Evolutionary conservation across 2,113 vertebrate species (phyloP).

Genomic region (Elaphurus davidianus): DNA sequence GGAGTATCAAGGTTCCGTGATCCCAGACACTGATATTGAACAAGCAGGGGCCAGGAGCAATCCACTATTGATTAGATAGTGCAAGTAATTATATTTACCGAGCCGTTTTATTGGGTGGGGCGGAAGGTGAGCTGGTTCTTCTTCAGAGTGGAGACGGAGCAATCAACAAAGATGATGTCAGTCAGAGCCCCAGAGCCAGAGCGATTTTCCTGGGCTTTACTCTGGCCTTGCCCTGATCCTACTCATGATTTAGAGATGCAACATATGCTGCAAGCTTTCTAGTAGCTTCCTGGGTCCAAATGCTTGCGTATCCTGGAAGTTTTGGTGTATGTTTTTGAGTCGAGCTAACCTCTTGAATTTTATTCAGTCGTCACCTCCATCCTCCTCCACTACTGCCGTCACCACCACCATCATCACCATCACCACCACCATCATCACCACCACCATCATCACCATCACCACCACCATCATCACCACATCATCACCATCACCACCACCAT

Average conservation of each 20-base stretch:
- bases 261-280: slow-evolving; percentile 41
- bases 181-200: slow-evolving; percentile 27
- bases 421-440: too few species aligned
- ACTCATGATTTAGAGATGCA: neutral
- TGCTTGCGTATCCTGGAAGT: neutral
- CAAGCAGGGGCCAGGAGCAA: slow-evolving; percentile 78
- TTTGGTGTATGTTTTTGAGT: neutral
- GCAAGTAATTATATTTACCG: slow-evolving; percentile 79
- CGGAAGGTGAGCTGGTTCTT: slow-evolving; percentile 68
- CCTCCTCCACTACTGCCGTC: too few species aligned
- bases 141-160: slow-evolving; percentile 68
- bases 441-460: too few species aligned
- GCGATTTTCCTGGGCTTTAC: slow-evolving; percentile 45
- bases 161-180: slow-evolving; percentile 68
- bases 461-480: neutral
- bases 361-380: neutral
- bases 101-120: slow-evolving; percentile 79
- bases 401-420: neutral
- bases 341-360: neutral
- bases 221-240: neutral
- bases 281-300: neutral
- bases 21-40: slow-evolving; percentile 80
- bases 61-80: slow-evolving; percentile 81
- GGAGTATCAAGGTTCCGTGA: slow-evolving; percentile 71
- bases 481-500: neutral